Evolutionary conservation across 1,140 invertebrate genomes (phyloP).

Genomic region (Ceratina australensis): DNA sequence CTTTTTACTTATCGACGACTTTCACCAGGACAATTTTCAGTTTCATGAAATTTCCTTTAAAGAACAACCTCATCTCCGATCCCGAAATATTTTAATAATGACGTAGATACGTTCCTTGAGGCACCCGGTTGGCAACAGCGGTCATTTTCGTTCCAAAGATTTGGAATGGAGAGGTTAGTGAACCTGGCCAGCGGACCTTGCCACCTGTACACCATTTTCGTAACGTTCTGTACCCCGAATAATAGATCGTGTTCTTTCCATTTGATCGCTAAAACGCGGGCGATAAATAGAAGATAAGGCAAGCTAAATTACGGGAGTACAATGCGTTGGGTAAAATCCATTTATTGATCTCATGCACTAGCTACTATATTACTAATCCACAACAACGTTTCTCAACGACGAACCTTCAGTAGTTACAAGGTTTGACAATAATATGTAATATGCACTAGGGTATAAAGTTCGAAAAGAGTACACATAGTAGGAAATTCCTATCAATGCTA

Average conservation of each 20-base stretch:
- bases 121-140: slow-evolving; percentile 19
- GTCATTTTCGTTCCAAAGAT: slow-evolving; percentile 64
- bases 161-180: slow-evolving; percentile 67
- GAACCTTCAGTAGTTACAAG: too few species aligned
- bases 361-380: slow-evolving; percentile 10
- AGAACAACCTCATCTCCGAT: too few species aligned
- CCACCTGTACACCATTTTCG: background rate
- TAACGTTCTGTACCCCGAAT: background rate
- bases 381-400: background rate
- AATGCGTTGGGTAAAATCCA: background rate
- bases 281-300: slow-evolving; percentile 18
- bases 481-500: too few species aligned
- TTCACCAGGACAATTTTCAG: too few species aligned
- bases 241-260: slow-evolving; percentile 2
- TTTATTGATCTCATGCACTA: background rate
- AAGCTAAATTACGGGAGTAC: slow-evolving; percentile 2
- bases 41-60: too few species aligned
- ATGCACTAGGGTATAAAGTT: too few species aligned
- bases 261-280: background rate
- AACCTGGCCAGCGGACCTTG: slow-evolving; percentile 45
- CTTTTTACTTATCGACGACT: too few species aligned
- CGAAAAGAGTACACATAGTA: too few species aligned
- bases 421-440: too few species aligned
- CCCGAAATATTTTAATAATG: too few species aligned
- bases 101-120: background rate